Percentiles rank a stretch among this genome's conserved stretches.
phyloP scores from a whole-genome alignment of 1,140 invertebrate species.

The Calephelis virginiensis region DNA sequence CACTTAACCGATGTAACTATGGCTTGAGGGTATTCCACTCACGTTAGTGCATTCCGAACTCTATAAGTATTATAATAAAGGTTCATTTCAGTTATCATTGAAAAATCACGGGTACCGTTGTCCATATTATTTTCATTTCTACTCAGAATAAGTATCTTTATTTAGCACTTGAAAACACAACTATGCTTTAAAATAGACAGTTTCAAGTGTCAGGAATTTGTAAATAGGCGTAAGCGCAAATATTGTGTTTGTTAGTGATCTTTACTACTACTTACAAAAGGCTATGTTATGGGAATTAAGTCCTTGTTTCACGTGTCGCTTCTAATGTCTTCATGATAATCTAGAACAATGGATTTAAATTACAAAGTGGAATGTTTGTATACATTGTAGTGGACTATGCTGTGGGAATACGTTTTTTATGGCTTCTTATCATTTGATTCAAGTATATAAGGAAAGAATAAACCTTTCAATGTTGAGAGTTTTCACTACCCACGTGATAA shows the following conservation, averaged over 20 bases:
- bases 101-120: conserved; percentile 12
- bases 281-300: not conserved
- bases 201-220: conserved; percentile 21
- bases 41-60: not conserved
- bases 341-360: too few relatives aligned
- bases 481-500: too few relatives aligned
- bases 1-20: conserved; percentile 10
- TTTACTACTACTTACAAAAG: not conserved
- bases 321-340: not conserved
- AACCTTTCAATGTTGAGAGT: too few relatives aligned
- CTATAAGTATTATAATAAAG: not conserved
- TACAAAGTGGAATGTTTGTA: too few relatives aligned
- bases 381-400: too few relatives aligned
- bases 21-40: not conserved
- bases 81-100: not conserved
- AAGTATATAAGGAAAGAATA: too few relatives aligned
- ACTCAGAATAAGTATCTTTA: conserved; percentile 17
- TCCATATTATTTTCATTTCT: conserved; percentile 16
- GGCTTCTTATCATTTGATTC: too few relatives aligned
- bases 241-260: conserved; percentile 12
- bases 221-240: conserved; percentile 12
- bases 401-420: too few relatives aligned
- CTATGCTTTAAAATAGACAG: conserved; percentile 18
- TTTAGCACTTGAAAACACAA: conserved; percentile 20
- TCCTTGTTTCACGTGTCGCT: not conserved